Percentiles rank a stretch among this genome's conserved stretches.
These are phyloP conservation scores for Daphoenositta chrysoptera DNA, from an alignment of 2,113 vertebrate species.

Conservation along the genomic window DNA sequence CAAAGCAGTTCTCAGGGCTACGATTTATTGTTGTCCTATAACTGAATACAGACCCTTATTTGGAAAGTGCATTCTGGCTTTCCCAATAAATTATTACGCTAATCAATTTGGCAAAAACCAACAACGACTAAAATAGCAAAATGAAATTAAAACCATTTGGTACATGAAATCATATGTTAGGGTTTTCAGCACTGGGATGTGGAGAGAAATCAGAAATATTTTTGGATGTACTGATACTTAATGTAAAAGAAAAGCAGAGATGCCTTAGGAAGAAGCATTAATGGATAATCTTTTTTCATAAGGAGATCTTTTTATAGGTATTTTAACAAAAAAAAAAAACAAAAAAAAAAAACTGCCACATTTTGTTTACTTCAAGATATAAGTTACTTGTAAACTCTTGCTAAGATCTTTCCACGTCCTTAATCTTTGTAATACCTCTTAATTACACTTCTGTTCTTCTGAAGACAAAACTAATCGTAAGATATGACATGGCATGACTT, in stretches of 20 bases:
- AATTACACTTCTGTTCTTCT: neutral
- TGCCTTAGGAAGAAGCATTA: too few relatives aligned
- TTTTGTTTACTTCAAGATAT: neutral
- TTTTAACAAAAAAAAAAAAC: too few relatives aligned
- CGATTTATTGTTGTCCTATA: neutral
- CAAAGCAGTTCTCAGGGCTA: neutral
- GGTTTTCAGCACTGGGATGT: too few relatives aligned
- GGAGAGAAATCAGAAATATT: too few relatives aligned
- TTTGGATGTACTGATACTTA: too few relatives aligned
- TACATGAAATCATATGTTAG: neutral
- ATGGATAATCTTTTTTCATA: too few relatives aligned
- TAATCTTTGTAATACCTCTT: neutral
- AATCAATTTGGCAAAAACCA: neutral
- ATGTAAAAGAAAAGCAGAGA: too few relatives aligned
- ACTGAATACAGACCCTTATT: neutral
- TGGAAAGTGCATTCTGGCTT: neutral
- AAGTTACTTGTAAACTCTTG: neutral
- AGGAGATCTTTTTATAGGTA: too few relatives aligned
- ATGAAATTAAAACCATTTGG: neutral
- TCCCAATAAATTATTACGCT: neutral
- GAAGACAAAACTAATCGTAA: neutral
- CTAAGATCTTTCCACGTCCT: neutral
- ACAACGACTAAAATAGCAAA: neutral
- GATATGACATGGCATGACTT: neutral
- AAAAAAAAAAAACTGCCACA: neutral